These are phyloP conservation scores for Psylliodes chrysocephalus DNA, from an alignment of 2,888 invertebrate genomes.

Conservation along the genomic window DNA sequence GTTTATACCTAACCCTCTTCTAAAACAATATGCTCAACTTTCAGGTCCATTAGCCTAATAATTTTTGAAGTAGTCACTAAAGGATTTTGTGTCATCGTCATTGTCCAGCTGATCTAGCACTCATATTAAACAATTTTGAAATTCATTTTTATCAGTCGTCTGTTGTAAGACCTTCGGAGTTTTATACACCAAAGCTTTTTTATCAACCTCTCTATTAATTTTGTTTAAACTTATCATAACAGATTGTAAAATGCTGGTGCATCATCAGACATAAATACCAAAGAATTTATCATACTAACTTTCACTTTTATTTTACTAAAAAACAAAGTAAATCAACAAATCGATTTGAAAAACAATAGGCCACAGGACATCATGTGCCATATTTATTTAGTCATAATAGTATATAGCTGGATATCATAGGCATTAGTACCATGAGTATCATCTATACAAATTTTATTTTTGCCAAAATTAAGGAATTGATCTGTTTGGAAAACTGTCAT, in stretches of 20 bases:
- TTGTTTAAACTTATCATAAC: conserved; percentile 26
- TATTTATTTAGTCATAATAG: conserved; percentile 43
- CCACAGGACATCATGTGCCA: conserved; percentile 42
- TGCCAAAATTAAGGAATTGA: background rate
- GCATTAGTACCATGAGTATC: conserved; percentile 29
- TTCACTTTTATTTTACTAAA: conserved; percentile 11
- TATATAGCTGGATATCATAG: conserved; percentile 31
- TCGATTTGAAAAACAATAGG: conserved; percentile 22
- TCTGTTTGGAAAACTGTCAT: too few species aligned
- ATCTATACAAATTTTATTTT: conserved; percentile 34
- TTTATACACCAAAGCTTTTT: conserved; percentile 12
- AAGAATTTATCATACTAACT: conserved; percentile 11
- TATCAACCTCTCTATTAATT: conserved; percentile 5
- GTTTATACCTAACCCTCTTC: conserved; percentile 29
- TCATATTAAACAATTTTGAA: conserved; percentile 5
- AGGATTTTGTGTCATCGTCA: conserved; percentile 27
- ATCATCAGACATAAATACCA: conserved; percentile 37
- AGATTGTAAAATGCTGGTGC: conserved; percentile 29
- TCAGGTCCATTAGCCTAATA: conserved; percentile 23
- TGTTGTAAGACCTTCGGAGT: conserved; percentile 8
- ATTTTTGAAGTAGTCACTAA: conserved; percentile 33
- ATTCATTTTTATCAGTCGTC: background rate
- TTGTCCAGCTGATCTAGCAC: background rate
- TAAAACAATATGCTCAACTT: conserved; percentile 39
- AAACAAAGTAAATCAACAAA: conserved; percentile 1